phyloP scores from a whole-genome alignment of 2,888 invertebrate genomes.

The Anorthoa munda region DNA sequence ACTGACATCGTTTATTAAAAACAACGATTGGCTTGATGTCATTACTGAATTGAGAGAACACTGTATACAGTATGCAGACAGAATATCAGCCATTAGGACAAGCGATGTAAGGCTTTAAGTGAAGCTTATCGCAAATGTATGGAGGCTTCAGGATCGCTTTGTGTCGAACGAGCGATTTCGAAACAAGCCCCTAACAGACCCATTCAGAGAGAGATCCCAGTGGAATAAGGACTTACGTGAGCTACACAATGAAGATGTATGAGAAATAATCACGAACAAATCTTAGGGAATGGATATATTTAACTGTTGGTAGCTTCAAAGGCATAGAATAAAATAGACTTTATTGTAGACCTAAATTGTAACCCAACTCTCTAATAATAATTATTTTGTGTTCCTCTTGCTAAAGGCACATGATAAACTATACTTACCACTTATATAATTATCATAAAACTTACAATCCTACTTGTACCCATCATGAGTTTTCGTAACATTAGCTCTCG shows the following conservation, averaged over 20 bases:
- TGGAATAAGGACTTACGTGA: constrained; percentile 33
- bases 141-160: constrained; percentile 50
- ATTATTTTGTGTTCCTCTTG: background rate
- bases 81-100: constrained; percentile 35
- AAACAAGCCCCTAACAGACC: constrained; percentile 39
- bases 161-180: constrained; percentile 50
- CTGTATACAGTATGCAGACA: constrained; percentile 29
- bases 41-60: background rate
- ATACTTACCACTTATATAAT: too few relatives aligned
- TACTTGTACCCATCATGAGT: too few relatives aligned
- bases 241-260: constrained; percentile 11
- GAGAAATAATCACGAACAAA: constrained; percentile 21
- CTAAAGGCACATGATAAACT: background rate
- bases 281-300: background rate
- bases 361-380: background rate
- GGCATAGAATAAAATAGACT: background rate
- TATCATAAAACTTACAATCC: too few relatives aligned
- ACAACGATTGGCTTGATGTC: background rate
- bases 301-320: background rate
- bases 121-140: constrained; percentile 60
- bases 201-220: constrained; percentile 28
- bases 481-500: too few relatives aligned
- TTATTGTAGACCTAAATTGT: background rate
- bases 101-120: constrained; percentile 53
- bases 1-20: background rate